A percentile compares a stretch with the other conserved stretches of the same genome.
Evolutionary conservation across 2,888 invertebrate species (phyloP).

Genomic region (Hipparchia semele): DNA sequence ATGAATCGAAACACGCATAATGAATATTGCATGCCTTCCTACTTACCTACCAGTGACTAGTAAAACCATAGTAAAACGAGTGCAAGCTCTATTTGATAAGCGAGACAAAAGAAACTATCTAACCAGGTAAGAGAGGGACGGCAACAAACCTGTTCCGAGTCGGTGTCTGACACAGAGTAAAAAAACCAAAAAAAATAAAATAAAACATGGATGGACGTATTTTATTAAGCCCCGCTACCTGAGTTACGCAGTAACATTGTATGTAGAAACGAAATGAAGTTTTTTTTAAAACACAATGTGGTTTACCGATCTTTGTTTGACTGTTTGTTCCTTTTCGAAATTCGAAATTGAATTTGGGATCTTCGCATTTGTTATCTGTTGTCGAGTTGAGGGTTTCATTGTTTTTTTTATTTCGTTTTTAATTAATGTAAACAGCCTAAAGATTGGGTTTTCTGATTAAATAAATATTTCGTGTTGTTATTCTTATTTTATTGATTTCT

Average conservation of each 20-base stretch:
- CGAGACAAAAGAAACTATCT: constrained; percentile 41
- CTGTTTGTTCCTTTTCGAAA: constrained; percentile 35
- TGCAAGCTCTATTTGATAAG: constrained; percentile 34
- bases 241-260: constrained; percentile 58
- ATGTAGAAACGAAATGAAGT: constrained; percentile 38
- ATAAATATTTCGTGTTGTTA: neutral
- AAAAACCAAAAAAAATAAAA: constrained; percentile 42
- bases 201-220: constrained; percentile 44
- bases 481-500: neutral
- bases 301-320: constrained; percentile 44
- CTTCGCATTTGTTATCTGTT: constrained; percentile 19
- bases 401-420: constrained; percentile 29
- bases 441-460: constrained; percentile 13
- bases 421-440: constrained; percentile 26
- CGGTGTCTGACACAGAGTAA: constrained; percentile 47
- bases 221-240: constrained; percentile 59
- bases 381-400: constrained; percentile 19
- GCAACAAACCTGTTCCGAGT: constrained; percentile 52
- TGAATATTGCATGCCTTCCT: neutral
- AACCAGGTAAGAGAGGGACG: constrained; percentile 44
- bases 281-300: constrained; percentile 42
- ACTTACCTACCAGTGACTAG: constrained; percentile 5
- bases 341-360: constrained; percentile 32
- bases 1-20: neutral
- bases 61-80: constrained; percentile 27